Evolutionary conservation across 1,140 invertebrate genomes (phyloP).

Genomic region (Bemisia tabaci): DNA sequence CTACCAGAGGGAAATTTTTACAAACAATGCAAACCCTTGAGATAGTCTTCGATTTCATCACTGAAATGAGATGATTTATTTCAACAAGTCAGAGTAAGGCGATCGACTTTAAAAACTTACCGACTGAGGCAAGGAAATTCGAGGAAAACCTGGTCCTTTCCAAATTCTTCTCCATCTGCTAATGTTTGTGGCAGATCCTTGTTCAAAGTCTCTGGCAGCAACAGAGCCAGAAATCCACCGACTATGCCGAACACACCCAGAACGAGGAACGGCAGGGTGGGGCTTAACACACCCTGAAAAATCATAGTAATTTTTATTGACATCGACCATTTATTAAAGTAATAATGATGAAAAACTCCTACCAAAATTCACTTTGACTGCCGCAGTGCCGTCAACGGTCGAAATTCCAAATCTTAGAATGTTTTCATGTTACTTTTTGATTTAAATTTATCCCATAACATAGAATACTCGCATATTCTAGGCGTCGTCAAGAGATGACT

Average conservation of each 20-base stretch:
- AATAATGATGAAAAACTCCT: background rate
- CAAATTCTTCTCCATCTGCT: conserved; percentile 64
- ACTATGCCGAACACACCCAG: conserved; percentile 57
- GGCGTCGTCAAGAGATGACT: no score
- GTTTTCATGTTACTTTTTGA: no score
- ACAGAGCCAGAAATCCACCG: conserved; percentile 54
- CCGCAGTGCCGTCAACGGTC: no score
- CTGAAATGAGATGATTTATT: no score
- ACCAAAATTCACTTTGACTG: no score
- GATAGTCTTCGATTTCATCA: no score
- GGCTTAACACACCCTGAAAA: conserved; percentile 47
- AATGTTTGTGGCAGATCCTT: conserved; percentile 66
- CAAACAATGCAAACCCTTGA: no score
- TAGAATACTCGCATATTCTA: no score
- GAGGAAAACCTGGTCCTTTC: conserved; percentile 59
- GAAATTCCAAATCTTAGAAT: no score
- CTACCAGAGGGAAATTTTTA: no score
- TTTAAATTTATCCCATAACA: no score
- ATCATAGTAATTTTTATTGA: conserved; percentile 18
- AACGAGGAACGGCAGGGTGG: conserved; percentile 53
- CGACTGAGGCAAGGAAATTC: conserved; percentile 49
- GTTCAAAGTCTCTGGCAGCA: conserved; percentile 64
- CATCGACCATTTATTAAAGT: background rate
- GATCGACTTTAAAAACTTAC: conserved; percentile 9
- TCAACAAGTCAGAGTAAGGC: no score